Evolutionary conservation across 2,797 vertebrate species (phyloP), one percentile per base, ranked within the genome.

Genomic region (Notoglanidium macrostoma): DNA sequence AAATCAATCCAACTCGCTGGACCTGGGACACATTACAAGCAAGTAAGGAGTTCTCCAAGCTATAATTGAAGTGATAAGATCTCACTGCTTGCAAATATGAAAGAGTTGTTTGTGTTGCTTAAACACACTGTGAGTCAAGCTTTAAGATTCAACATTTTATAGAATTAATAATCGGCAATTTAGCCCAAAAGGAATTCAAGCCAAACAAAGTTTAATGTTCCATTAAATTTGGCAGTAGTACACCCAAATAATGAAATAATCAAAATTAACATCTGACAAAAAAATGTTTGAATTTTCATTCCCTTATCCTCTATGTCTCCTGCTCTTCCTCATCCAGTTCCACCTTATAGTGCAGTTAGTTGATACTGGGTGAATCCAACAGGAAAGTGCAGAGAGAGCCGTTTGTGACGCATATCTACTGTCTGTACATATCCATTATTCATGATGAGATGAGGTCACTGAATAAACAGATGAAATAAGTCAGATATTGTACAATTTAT

Each of bases 341-440:
- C 78, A 83, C 65, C 79, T 86, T 44, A 29, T 35, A 86, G 68
- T 70, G 57, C 83, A 65, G 11, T 70, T 84, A 86, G 86, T 90
- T 87, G 80, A 91, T 54, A 79, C 83, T 80, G 44, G 87, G 86
- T 89, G 19, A 90, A 90, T n/a, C 77, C 74, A 85, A 80, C 84
- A 88, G 67, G 79, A 61, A 40, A 85, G 80, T 87, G 73, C 26
- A 79, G 80, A 83, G 44, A 78, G 46, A 85, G 85, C 77, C 74
- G 70, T 86, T 87, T 88, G 80, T 79, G 83, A 87, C 9, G 14
- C 54, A 88, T 91, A 86, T 87, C 90, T 88, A 90, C 80, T 85
- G 88, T 90, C 82, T 91, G 89, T 79, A 91, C 78, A 44, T 87
- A 92, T 95, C 85, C 88, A 94, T 94, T 91, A 94, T 95, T 95